Evolutionary conservation across 2,888 invertebrate genomes (phyloP), one percentile per base, ranked within the genome.

Genomic region (Spodoptera picta): DNA sequence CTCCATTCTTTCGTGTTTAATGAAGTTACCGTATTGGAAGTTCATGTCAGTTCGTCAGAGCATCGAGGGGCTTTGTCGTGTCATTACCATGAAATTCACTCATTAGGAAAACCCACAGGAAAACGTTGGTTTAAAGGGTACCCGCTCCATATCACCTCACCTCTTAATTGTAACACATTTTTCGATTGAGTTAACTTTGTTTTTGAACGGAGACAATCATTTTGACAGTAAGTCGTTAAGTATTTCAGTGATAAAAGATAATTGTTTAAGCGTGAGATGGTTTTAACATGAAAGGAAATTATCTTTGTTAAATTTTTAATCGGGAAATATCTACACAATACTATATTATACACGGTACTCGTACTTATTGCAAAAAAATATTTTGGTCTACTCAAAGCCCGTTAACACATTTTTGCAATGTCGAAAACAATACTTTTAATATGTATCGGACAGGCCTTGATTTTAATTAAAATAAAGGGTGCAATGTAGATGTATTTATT

Each of bases 1-100:
- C 60, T 65, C 69, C 61, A 72, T 75, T 81, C 60, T 79, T 74
- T 59, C 54, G 54, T 63, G 70, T 71, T 60, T 69, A 80, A 82
- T 81, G 80, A 83, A 85, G 78, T 86, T 83, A 89, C 86, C 86
- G 87, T 89, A 88, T 89, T 86, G 88, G 90, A 91, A 91, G 88
- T 87, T 83, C 85, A 79, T 80, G 82, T 84, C 82, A 84, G 82
- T 74, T 69, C 81, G 83, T 83, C 77, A 83, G 75, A 52, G 42
- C 48, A 23, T 63, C 69, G 66, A 57, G 68, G 63, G 67, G 77
- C 79, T 78, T 80, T 81, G 80, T 80, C 79, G 82, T 86, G 85
- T 88, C 78, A 83, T 81, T 85, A 84, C 85, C 79, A 85, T 83
- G 87, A 85, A 88, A 91, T 82, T 86, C 87, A 88, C 80, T 88